Evolutionary conservation across 1,140 invertebrate genomes (phyloP).

Genomic region (Kradibia gibbosae): DNA sequence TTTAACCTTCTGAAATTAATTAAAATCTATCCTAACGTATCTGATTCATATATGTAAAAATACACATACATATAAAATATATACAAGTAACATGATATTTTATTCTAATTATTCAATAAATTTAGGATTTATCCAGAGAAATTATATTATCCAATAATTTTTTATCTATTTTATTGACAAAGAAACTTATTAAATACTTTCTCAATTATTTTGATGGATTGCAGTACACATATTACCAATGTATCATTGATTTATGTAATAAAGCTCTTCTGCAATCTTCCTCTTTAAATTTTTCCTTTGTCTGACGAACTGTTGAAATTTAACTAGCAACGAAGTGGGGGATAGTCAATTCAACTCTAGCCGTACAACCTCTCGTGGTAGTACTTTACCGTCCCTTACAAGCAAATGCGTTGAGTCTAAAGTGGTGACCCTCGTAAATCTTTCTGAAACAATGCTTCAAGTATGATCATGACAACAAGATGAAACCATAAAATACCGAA

Average conservation of each 20-base stretch:
- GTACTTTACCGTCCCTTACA: neutral
- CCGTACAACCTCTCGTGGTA: neutral
- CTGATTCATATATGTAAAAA: no score
- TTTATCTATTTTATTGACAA: no score
- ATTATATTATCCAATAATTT: no score
- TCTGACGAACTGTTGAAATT: neutral
- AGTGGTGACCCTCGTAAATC: conserved; percentile 12
- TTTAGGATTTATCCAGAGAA: no score
- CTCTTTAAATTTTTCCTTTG: neutral
- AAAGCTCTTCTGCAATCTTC: neutral
- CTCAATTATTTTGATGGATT: no score
- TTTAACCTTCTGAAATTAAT: no score
- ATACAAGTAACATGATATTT: no score
- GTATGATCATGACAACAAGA: conserved; percentile 23
- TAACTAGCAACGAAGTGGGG: neutral
- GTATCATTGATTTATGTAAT: neutral
- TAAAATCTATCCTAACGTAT: no score
- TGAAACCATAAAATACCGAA: conserved; percentile 17
- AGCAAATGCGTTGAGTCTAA: conserved; percentile 11
- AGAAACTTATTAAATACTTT: no score
- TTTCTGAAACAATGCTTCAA: neutral
- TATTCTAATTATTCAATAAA: no score
- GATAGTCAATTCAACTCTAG: neutral
- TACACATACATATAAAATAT: no score
- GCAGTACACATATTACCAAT: neutral